phyloP scores from a whole-genome alignment of 1,140 invertebrate species.

The Drosophila mauritiana region DNA sequence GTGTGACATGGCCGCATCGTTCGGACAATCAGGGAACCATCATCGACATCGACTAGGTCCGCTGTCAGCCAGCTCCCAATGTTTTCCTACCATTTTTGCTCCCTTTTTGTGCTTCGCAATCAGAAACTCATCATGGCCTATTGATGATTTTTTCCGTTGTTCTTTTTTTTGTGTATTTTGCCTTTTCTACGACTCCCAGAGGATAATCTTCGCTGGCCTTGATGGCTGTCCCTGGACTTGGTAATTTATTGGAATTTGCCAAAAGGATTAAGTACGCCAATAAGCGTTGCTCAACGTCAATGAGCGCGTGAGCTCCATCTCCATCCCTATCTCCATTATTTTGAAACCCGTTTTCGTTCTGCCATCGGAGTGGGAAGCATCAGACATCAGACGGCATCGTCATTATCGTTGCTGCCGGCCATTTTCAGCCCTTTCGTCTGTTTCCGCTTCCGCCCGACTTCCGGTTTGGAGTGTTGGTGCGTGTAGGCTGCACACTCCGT shows the following conservation, averaged over 20 bases:
- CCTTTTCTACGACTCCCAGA: conserved; percentile 10
- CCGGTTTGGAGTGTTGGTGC: conserved; percentile 17
- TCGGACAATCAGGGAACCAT: conserved; percentile 46
- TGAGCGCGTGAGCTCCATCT: conserved; percentile 49
- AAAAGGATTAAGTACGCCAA: conserved; percentile 82
- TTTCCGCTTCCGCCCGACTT: conserved; percentile 61
- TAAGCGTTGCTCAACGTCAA: conserved; percentile 80
- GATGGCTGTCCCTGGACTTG: conserved; percentile 39
- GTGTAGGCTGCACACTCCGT: background rate
- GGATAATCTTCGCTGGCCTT: conserved; percentile 26
- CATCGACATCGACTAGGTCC: conserved; percentile 10
- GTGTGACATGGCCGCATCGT: conserved; percentile 49
- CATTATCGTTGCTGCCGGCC: conserved; percentile 21
- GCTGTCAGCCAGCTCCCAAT: conserved; percentile 9
- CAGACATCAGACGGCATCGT: conserved; percentile 31
- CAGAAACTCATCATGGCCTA: conserved; percentile 83
- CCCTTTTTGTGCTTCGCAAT: conserved; percentile 69
- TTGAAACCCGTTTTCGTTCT: conserved; percentile 5
- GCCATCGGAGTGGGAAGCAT: conserved; percentile 27
- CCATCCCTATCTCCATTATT: background rate
- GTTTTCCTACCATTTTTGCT: background rate
- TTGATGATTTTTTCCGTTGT: conserved; percentile 69
- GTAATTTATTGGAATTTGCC: conserved; percentile 82
- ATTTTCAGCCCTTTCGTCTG: conserved; percentile 64
- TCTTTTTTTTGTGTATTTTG: conserved; percentile 8